Base-by-base conservation (phyloP, 2,888 invertebrate species). In the Lamellibrachia columna region DNA sequence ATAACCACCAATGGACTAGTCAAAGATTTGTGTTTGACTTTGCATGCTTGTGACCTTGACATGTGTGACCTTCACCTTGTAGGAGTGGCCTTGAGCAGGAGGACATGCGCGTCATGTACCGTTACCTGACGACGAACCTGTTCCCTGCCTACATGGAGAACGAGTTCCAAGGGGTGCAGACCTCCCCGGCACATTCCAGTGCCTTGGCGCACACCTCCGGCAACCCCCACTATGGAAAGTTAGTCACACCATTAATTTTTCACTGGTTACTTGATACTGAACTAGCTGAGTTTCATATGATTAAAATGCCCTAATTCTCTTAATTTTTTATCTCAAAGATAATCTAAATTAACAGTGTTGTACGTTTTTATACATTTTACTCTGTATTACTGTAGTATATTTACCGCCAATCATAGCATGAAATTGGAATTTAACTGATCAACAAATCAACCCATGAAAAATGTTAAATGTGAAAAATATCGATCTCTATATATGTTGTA, bases 101-200 rank as follows among this genome's bases (percentile, higher is more conserved):
- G 93, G 98, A 99, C 96, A 98, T 99, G 97, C 98, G 98, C 95
- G 98, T 98, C 15, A 97, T 99, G 93, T 99, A 98, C 96, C 98
- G 98, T 94, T 99, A 99, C 97, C 94, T 96, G 92, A 95, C 95
- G 8, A 97, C 98, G 93, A 98, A 98, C 93, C 97, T 99, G 90
- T 97, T 99, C 94, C 98, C 98, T 15, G 98, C 98, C 22, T 95
- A 96, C 93, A 94, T 96, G 93, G 96, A 97, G 60, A 96, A 96
- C 75, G 95, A 98, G 98, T 96, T 97, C 75, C 95, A 95, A 3
- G 94, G 94, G 28, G 94, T 94, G 53, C 92, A 91, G 7, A 92
- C 94, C 15, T 75, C 75, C 75, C 75, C 75, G 22, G 75, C 75
- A 22, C 75, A 75, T n/a, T 75, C 75, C 15, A 91, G 93, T 11